A percentile compares a stretch with the other conserved stretches of the same genome.
phyloP scores from a whole-genome alignment of 2,797 vertebrate species.

The Melanotaenia parkinsoni region DNA sequence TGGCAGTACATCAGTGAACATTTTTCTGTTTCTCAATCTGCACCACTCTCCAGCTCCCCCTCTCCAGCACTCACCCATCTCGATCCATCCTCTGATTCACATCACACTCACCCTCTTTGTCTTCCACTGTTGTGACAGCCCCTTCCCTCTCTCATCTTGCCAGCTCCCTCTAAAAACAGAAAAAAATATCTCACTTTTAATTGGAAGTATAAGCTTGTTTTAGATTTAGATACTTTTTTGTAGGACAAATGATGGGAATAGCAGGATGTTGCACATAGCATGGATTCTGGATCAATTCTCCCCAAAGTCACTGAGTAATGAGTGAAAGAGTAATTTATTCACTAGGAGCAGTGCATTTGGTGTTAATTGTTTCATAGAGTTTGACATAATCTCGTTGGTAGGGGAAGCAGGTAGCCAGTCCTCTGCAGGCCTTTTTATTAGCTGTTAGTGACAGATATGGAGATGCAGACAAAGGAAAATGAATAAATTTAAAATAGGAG shows the following conservation, averaged over 20 bases:
- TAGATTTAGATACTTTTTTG: constrained; percentile 6
- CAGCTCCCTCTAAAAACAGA: not conserved
- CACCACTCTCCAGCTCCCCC: constrained; percentile 36
- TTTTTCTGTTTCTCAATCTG: constrained; percentile 55
- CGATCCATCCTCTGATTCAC: constrained; percentile 41
- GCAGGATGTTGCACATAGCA: constrained; percentile 12
- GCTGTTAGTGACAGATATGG: constrained; percentile 19
- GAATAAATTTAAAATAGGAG: constrained; percentile 30
- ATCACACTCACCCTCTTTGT: constrained; percentile 16
- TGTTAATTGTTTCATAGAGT: constrained; percentile 47
- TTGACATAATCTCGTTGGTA: constrained; percentile 42
- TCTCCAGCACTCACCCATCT: constrained; percentile 34
- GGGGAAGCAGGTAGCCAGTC: constrained; percentile 3
- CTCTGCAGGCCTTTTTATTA: constrained; percentile 24
- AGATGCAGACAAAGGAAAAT: constrained; percentile 19
- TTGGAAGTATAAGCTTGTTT: not conserved
- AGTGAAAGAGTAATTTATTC: constrained; percentile 25
- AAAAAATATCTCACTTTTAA: not conserved
- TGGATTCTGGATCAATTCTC: constrained; percentile 27
- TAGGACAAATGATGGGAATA: constrained; percentile 10
- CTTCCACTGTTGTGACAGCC: not conserved
- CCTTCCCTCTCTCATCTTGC: constrained; percentile 2
- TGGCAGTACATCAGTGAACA: constrained; percentile 73
- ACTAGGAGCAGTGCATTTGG: constrained; percentile 21
- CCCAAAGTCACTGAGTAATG: constrained; percentile 17